These are phyloP conservation scores for Galeopterus variegatus DNA, from an alignment of 2,113 vertebrate genomes.

Conservation along the genomic window DNA sequence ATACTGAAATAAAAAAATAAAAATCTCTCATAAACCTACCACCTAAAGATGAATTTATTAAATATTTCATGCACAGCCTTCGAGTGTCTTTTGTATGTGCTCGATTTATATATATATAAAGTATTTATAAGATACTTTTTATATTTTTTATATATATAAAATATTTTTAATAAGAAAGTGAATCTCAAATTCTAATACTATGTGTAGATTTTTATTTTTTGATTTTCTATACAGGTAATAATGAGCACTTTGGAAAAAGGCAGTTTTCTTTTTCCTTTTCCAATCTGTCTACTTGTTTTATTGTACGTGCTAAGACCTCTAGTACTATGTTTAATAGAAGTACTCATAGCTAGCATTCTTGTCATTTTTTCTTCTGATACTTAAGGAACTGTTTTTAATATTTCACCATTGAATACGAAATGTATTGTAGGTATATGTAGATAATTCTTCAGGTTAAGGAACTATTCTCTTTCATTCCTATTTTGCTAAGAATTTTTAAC, in stretches of 20 bases:
- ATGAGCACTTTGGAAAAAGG: background rate
- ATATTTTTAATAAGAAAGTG: background rate
- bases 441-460: background rate
- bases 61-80: background rate
- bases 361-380: background rate
- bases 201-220: slow-evolving; percentile 26
- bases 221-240: background rate
- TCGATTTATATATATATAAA: background rate
- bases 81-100: background rate
- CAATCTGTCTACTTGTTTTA: background rate
- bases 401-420: background rate
- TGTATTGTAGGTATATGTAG: background rate
- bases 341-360: slow-evolving; percentile 12
- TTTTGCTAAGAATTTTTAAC: slow-evolving; percentile 11
- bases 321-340: background rate
- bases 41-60: background rate
- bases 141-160: background rate
- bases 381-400: slow-evolving; percentile 32
- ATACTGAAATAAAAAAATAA: background rate
- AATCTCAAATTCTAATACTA: background rate
- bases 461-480: slow-evolving; percentile 20
- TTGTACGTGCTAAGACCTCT: background rate
- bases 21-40: background rate
- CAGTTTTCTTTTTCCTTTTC: background rate
- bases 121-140: background rate